Conservation (phyloP, 1,140 invertebrate genomes). For the Vanessa atalanta region DNA sequence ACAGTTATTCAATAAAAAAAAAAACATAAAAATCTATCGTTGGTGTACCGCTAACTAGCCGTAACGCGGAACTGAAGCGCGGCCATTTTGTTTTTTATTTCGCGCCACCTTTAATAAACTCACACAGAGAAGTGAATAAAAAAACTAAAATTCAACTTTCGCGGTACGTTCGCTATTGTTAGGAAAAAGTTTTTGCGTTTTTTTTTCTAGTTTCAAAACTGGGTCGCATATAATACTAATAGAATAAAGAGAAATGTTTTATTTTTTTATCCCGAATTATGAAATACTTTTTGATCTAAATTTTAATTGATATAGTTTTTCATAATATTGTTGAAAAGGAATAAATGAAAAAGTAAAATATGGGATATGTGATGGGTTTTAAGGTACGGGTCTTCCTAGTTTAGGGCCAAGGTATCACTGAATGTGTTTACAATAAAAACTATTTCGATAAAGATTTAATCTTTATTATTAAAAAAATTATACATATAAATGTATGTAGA, state of each 20-base stretch:
- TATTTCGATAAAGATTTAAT: too few relatives aligned
- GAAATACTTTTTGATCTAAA: too few relatives aligned
- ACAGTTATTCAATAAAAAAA: constrained; percentile 44
- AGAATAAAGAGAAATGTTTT: too few relatives aligned
- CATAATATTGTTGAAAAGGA: too few relatives aligned
- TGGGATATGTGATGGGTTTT: too few relatives aligned
- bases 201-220: constrained; percentile 21
- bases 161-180: constrained; percentile 17
- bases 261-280: too few relatives aligned
- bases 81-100: constrained; percentile 44
- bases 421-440: too few relatives aligned
- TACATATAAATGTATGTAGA: too few relatives aligned
- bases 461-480: too few relatives aligned
- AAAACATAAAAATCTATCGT: constrained; percentile 35
- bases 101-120: constrained; percentile 41
- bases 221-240: constrained; percentile 11
- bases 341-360: too few relatives aligned
- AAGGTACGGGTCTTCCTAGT: too few relatives aligned
- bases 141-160: constrained; percentile 42
- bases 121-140: constrained; percentile 32
- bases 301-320: neutral
- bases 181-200: constrained; percentile 16
- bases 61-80: constrained; percentile 34
- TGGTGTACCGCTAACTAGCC: constrained; percentile 35
- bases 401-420: too few relatives aligned